Evolutionary conservation across 2,797 vertebrate genomes (phyloP).

Genomic region (Pseudochirops cupreus): DNA sequence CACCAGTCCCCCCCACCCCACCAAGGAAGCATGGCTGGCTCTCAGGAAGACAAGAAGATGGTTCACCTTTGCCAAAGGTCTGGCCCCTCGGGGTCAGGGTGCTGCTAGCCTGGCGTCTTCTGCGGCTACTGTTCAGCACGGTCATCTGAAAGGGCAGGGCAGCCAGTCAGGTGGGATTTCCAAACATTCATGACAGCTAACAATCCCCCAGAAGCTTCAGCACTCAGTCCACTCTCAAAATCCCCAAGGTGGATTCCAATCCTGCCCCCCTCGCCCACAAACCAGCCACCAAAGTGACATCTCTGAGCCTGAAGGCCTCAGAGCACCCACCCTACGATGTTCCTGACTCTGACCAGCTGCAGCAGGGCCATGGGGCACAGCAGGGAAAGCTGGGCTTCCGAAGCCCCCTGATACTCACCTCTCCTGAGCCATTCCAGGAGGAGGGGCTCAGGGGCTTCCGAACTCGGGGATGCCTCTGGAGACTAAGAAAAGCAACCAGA

Average conservation of each 20-base stretch:
- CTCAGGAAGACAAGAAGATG: not conserved
- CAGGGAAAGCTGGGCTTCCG: conserved; percentile 4
- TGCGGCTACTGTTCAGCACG: conserved; percentile 47
- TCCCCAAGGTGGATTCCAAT: not conserved
- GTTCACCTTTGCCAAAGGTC: conserved; percentile 83
- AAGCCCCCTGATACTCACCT: conserved; percentile 61
- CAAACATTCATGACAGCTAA: not conserved
- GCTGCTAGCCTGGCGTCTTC: conserved; percentile 90
- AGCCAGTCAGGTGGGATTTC: not conserved
- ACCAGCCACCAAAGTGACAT: too few relatives aligned
- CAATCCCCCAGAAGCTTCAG: not conserved
- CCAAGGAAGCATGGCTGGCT: too few relatives aligned
- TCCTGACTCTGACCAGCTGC: not conserved
- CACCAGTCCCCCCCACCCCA: rapidly evolving
- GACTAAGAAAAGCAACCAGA: not conserved
- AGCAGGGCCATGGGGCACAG: not conserved
- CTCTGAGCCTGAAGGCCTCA: not conserved
- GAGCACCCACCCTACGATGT: not conserved
- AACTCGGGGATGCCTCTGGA: not conserved
- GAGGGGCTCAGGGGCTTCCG: conserved; percentile 67
- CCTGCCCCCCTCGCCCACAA: not conserved
- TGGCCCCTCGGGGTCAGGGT: conserved; percentile 86
- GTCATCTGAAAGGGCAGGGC: not conserved
- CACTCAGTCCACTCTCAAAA: not conserved
- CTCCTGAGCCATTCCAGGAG: conserved; percentile 39